phyloP scores from a whole-genome alignment of 2,797 vertebrate species.

The Hybognathus amarus region DNA sequence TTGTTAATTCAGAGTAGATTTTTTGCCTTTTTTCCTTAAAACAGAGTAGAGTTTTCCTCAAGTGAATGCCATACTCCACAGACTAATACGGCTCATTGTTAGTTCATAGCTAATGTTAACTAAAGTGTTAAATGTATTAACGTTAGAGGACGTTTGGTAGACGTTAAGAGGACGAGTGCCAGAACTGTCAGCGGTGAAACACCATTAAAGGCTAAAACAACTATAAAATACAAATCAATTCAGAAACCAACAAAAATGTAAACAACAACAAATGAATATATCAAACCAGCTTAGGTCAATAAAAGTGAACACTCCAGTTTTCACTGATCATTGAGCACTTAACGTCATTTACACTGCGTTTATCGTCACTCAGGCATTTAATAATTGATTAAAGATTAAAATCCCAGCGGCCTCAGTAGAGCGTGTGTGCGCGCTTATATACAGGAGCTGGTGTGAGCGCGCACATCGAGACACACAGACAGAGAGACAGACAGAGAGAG shows the following conservation, averaged over 20 bases:
- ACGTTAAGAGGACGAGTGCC: not conserved
- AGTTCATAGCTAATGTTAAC: too few relatives aligned
- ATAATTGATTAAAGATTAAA: slow-evolving; percentile 19
- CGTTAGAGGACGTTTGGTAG: not conserved
- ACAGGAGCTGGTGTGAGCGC: slow-evolving; percentile 37
- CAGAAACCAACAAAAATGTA: not conserved
- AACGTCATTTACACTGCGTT: not conserved
- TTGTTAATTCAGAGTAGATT: too few relatives aligned
- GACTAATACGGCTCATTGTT: too few relatives aligned
- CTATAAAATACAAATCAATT: not conserved
- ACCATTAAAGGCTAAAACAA: not conserved
- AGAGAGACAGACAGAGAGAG: not conserved
- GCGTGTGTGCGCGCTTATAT: slow-evolving; percentile 40
- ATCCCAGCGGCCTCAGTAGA: slow-evolving; percentile 9
- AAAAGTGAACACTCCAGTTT: not conserved
- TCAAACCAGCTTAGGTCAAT: not conserved
- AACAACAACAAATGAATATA: not conserved
- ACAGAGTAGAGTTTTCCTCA: too few relatives aligned
- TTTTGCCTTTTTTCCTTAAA: too few relatives aligned
- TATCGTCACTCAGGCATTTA: slow-evolving; percentile 1
- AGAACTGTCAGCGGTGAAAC: not conserved
- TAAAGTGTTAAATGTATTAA: not conserved
- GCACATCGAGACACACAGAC: not conserved
- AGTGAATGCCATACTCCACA: too few relatives aligned
- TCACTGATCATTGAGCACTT: not conserved